Percentiles rank a stretch among this genome's conserved stretches.
Evolutionary conservation across 2,113 vertebrate species (phyloP).

Genomic region (Vidua chalybeata): DNA sequence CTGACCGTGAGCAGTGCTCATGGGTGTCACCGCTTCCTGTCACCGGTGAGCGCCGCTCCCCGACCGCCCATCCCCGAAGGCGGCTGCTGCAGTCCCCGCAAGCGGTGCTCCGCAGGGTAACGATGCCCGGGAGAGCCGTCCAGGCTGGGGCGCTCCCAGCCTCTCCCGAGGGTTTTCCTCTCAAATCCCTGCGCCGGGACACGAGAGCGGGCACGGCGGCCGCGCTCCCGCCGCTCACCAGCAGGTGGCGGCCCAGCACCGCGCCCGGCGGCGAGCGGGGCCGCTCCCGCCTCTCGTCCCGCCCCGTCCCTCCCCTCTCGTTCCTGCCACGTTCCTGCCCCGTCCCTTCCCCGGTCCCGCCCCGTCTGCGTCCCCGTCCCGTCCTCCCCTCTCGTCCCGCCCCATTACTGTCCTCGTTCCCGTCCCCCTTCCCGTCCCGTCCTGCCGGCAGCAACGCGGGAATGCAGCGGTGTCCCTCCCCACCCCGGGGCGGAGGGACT

Average conservation of each 20-base stretch:
- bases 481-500: accelerated
- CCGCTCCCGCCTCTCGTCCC: background rate
- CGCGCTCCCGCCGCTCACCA: background rate
- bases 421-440: too few relatives aligned
- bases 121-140: too few relatives aligned
- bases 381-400: too few relatives aligned
- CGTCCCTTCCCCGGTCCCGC: too few relatives aligned
- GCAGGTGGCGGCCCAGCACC: background rate
- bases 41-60: background rate
- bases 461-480: too few relatives aligned
- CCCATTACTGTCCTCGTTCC: too few relatives aligned
- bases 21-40: background rate
- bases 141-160: background rate
- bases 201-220: accelerated
- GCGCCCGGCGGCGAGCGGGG: background rate
- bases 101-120: accelerated
- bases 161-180: background rate
- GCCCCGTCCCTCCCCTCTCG: background rate
- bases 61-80: background rate
- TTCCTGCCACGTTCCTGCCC: too few relatives aligned
- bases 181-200: accelerated
- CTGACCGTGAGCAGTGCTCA: accelerated
- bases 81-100: background rate
- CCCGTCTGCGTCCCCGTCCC: too few relatives aligned
- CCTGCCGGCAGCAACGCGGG: background rate